Conservation (phyloP, 1,140 invertebrate species). For the Brachionus rotundiformis region DNA sequence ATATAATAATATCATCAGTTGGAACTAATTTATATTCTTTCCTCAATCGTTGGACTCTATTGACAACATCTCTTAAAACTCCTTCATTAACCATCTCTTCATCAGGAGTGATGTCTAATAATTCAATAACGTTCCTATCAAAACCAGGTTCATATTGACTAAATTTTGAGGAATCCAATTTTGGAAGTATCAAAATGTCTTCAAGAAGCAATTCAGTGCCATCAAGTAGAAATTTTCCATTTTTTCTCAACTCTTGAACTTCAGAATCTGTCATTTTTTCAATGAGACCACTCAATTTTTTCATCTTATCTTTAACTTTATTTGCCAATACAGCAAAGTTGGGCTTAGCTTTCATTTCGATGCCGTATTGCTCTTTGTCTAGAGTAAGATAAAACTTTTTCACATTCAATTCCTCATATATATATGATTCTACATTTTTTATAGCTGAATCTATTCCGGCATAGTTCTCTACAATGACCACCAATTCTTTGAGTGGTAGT, state of each 20-base stretch:
- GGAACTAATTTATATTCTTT: conserved; percentile 79
- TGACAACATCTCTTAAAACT: conserved; percentile 82
- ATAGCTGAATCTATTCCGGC: conserved; percentile 76
- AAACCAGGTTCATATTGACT: conserved; percentile 81
- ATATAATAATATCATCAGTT: conserved; percentile 83
- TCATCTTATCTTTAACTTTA: conserved; percentile 84
- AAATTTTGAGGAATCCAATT: conserved; percentile 48
- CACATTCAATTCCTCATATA: conserved; percentile 81
- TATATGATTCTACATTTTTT: conserved; percentile 77
- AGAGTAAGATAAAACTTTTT: conserved; percentile 80
- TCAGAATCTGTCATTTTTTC: conserved; percentile 66
- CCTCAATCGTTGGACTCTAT: conserved; percentile 89
- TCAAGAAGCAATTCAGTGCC: not conserved
- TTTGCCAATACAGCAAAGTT: conserved; percentile 84
- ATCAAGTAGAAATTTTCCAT: conserved; percentile 19
- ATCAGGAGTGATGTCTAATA: conserved; percentile 71
- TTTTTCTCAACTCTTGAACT: conserved; percentile 26
- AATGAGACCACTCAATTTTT: conserved; percentile 78
- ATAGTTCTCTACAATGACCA: conserved; percentile 87
- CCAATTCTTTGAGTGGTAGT: conserved; percentile 91
- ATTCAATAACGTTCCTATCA: conserved; percentile 58
- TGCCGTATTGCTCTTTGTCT: conserved; percentile 89
- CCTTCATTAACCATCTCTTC: conserved; percentile 83
- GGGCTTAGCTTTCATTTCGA: conserved; percentile 86
- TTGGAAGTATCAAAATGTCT: conserved; percentile 39